Conservation (phyloP, 2,888 invertebrate genomes). For the Chymomyza procnemis region DNA sequence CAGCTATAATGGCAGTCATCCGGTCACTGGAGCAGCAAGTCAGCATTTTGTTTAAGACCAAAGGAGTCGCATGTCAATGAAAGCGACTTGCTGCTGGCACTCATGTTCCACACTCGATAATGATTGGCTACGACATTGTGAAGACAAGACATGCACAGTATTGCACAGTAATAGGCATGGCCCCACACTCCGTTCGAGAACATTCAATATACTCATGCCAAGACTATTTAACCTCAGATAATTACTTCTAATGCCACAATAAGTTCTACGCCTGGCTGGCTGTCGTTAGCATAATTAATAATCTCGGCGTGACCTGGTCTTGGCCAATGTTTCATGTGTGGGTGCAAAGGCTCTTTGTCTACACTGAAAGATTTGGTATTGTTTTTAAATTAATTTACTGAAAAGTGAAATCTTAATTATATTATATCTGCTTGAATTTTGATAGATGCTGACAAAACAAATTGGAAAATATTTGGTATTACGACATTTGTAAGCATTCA, state of each 20-base stretch:
- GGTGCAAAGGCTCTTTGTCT: background rate
- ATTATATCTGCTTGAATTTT: no score
- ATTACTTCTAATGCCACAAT: constrained; percentile 58
- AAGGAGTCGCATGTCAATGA: background rate
- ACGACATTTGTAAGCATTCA: no score
- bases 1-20: constrained; percentile 13
- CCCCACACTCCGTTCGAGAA: background rate
- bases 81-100: constrained; percentile 2
- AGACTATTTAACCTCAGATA: constrained; percentile 46
- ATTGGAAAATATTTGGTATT: no score
- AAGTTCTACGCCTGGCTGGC: constrained; percentile 44
- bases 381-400: background rate
- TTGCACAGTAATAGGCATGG: background rate
- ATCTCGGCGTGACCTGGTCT: constrained; percentile 38
- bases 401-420: background rate
- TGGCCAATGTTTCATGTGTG: background rate
- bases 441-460: no score
- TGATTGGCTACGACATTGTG: constrained; percentile 25
- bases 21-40: constrained; percentile 6
- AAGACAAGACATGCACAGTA: constrained; percentile 12
- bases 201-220: background rate
- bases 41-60: background rate
- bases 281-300: constrained; percentile 56
- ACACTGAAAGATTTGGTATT: background rate
- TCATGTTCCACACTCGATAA: constrained; percentile 8